These are phyloP conservation scores for Polia nebulosa DNA, from an alignment of 2,888 invertebrate genomes.

Conservation along the genomic window DNA sequence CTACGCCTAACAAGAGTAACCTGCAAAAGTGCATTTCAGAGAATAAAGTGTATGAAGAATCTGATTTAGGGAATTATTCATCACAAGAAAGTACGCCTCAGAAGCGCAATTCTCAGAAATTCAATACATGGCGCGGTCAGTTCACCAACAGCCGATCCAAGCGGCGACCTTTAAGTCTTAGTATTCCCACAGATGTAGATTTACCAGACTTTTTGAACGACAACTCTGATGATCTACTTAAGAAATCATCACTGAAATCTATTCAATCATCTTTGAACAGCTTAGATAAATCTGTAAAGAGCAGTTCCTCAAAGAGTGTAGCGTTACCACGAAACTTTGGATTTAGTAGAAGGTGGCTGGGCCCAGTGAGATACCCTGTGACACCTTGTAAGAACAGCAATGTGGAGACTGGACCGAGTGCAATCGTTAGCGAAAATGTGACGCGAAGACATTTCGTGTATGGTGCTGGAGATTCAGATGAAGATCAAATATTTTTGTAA, in stretches of 20 bases:
- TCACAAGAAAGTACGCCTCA: slow-evolving; percentile 85
- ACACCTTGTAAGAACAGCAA: slow-evolving; percentile 91
- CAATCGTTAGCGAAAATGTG: slow-evolving; percentile 81
- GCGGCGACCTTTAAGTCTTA: slow-evolving; percentile 86
- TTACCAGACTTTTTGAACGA: slow-evolving; percentile 82
- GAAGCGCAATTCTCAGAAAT: slow-evolving; percentile 80
- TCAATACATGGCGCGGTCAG: slow-evolving; percentile 86
- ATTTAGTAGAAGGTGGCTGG: slow-evolving; percentile 91
- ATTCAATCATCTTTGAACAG: slow-evolving; percentile 85
- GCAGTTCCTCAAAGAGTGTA: slow-evolving; percentile 83
- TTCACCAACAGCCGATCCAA: slow-evolving; percentile 76
- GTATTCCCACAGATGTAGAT: slow-evolving; percentile 84
- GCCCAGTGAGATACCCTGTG: slow-evolving; percentile 92
- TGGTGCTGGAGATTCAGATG: slow-evolving; percentile 90
- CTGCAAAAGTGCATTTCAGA: slow-evolving; percentile 85
- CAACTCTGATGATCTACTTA: slow-evolving; percentile 74
- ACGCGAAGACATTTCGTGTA: slow-evolving; percentile 87
- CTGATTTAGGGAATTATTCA: slow-evolving; percentile 79
- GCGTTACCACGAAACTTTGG: slow-evolving; percentile 92
- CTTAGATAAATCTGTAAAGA: slow-evolving; percentile 81
- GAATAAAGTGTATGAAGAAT: slow-evolving; percentile 83
- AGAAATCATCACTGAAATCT: slow-evolving; percentile 83
- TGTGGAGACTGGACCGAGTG: slow-evolving; percentile 73
- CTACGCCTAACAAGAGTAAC: slow-evolving; percentile 76
- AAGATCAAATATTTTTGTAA: slow-evolving; percentile 93